Evolutionary conservation across 2,888 invertebrate genomes (phyloP), one percentile per base, ranked within the genome.

Genomic region (Leistus spinibarbis): DNA sequence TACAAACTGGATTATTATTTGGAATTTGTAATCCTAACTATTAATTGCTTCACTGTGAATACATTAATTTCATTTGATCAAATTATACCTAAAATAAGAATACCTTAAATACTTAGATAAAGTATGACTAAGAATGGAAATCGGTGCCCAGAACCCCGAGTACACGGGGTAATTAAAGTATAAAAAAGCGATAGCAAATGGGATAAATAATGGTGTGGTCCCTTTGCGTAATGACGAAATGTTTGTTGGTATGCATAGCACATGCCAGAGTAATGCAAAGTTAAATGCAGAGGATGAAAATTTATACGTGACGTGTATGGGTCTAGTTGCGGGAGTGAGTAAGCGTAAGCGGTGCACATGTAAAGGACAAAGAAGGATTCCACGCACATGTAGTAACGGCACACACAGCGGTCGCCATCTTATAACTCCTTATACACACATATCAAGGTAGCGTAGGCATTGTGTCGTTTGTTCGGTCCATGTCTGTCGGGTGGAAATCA

Each of bases 381-480:
- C 60, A 60, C 20, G 60, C 20, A 16, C 60, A 60, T 10, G 22
- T 16, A 57, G n/a, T 54, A 17, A 17, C 17, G 13, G n/a, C 24
- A 20, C 16, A 19, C 57, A 20, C 17, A 19, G 19, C 22, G 20
- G 23, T n/a, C n/a, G 56, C 68, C 17, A 68, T 54, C 68, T 54
- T 68, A 68, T 54, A 68, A 68, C 68, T 68, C 22, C 68, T 68
- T 23, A 67, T 67, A 54, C 68, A 68, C 68, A 54, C 68, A 68
- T 24, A 68, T 68, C 68, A 68, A 60, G 19, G 54, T 54, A n/a
- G 56, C 20, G 19, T 23, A 20, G 20, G 68, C 24, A 54, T 68
- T 68, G 54, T 54, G 54, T 68, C 60, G 22, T 60, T 17, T 16
- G 20, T 60, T 22, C 20, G 60, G 60, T 60, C 5, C 60, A 10